Percentiles rank a stretch among this genome's conserved stretches.
These are phyloP conservation scores for Dysdera silvatica DNA, from an alignment of 1,140 invertebrate genomes.

Conservation along the genomic window DNA sequence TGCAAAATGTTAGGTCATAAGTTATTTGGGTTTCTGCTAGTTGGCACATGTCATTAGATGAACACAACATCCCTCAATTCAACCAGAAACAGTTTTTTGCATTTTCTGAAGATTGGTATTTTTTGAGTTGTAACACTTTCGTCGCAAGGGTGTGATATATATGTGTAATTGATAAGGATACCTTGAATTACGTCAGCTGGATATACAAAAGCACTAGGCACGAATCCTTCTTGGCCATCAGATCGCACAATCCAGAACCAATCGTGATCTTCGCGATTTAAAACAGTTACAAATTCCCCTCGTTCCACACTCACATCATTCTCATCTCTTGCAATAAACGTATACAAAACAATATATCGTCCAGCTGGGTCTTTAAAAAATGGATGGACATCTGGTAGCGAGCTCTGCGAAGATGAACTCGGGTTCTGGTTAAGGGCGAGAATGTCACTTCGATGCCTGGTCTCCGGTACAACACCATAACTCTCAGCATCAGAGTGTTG, in stretches of 20 bases:
- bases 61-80: too few species aligned
- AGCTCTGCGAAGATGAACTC: slow-evolving; percentile 23
- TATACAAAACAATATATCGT: slow-evolving; percentile 88
- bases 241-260: slow-evolving; percentile 92
- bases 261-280: slow-evolving; percentile 87
- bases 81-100: too few species aligned
- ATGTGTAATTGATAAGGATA: slow-evolving; percentile 42
- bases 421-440: slow-evolving; percentile 13
- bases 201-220: slow-evolving; percentile 89
- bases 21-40: too few species aligned
- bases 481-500: slow-evolving; percentile 58
- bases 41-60: too few species aligned
- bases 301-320: slow-evolving; percentile 88
- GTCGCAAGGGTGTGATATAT: too few species aligned
- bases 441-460: slow-evolving; percentile 11
- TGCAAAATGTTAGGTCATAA: too few species aligned
- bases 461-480: slow-evolving; percentile 45
- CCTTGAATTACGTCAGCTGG: slow-evolving; percentile 71
- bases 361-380: slow-evolving; percentile 87
- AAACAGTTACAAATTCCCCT: slow-evolving; percentile 86
- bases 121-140: too few species aligned
- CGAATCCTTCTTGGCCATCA: slow-evolving; percentile 90
- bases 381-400: slow-evolving; percentile 58
- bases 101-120: too few species aligned
- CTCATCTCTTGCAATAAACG: slow-evolving; percentile 83